Base-by-base conservation (phyloP, 2,797 vertebrate genomes). In the Florisuga fusca region DNA sequence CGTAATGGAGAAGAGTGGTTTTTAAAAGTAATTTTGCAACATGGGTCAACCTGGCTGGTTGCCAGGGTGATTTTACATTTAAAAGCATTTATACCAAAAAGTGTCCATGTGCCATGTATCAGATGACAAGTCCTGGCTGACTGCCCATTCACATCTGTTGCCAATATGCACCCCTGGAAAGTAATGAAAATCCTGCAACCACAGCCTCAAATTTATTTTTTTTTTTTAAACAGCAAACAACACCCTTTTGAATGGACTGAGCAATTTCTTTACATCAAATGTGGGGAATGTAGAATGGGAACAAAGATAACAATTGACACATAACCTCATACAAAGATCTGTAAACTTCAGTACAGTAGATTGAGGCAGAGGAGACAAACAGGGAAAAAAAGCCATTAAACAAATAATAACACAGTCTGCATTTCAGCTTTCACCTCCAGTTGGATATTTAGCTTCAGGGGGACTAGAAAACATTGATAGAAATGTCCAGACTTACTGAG, bases 71-170 rank as follows among this genome's bases (percentile, higher is more conserved):
- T 73, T 61, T 86, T 72, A 84, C 46, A 72, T 79, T 89, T 89
- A 66, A 91, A 93, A 66, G 66, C 71, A 46, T 87, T 93, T 91
- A 81, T 75, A 87, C 33, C 72, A 86, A 86, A 77, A 94, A 84
- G 45, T 81, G 53, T 73, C 79, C 31, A 1, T 86, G 87, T 75
- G 63, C 66, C 62, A 66, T 6, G 55, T 73, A 83, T 92, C 53
- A 0, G 75, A 88, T 85, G 89, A 91, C 78, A 76, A 89, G 64
- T 58, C 55, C 71, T 92, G 94, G 91, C 82, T 58, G 54, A 10
- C 23, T 91, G 94, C 91, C 89, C 53, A 29, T 69, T 89, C 90
- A 91, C 92, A 93, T 96, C 88, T 93, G 85, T 79, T 96, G 69
- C 38, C 8, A 91, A 64, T 87, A 86, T 51, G 82, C 53, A 84